Evolutionary conservation across 2,888 invertebrate genomes (phyloP), one percentile per base, ranked within the genome.

Genomic region (Celastrina argiolus): DNA sequence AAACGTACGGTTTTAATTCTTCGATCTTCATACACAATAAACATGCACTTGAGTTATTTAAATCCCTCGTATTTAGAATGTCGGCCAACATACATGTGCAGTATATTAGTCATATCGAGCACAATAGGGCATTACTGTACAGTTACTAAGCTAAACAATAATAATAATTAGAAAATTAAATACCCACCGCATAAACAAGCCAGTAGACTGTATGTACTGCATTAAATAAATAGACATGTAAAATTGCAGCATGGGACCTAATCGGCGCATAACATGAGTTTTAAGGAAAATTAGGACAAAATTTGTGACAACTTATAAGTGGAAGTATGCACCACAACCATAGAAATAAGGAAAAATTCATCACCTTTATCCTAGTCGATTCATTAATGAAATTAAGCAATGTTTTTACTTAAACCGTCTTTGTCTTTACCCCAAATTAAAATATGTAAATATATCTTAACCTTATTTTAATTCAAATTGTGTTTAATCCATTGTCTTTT

Each of bases 361-460:
- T 42, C 16, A n/a, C 18, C 3, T 18, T 18, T 45, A 45, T 45
- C 2, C 10, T 7, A 1, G 12, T 36, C 31, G 36, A 45, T 45
- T 18, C 18, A 18, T 45, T 2, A 45, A 10, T 18, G 8, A 45
- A n/a, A 41, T n/a, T 18, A 45, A 7, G 10, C 10, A 16, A 7
- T 42, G 8, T 51, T 12, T 51, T 5, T 22, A 51, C 10, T 22
- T 4, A 2, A 56, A 58, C 7, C 2, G 31, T 58, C 31, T 51
- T 51, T 51, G 31, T 31, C n/a, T 16, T 31, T 31, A 31, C 34
- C 56, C 65, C 6, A 28, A 65, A 10, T 56, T 42, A 8, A 41
- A 65, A 5, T n/a, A 65, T 41, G 34, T 28, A 28, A 65, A 65
- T 56, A 61, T 56, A 1, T 31, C 28, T 58, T 56, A 58, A 59